Evolutionary conservation across 2,888 invertebrate genomes (phyloP).

Genomic region (Villa cingulata): DNA sequence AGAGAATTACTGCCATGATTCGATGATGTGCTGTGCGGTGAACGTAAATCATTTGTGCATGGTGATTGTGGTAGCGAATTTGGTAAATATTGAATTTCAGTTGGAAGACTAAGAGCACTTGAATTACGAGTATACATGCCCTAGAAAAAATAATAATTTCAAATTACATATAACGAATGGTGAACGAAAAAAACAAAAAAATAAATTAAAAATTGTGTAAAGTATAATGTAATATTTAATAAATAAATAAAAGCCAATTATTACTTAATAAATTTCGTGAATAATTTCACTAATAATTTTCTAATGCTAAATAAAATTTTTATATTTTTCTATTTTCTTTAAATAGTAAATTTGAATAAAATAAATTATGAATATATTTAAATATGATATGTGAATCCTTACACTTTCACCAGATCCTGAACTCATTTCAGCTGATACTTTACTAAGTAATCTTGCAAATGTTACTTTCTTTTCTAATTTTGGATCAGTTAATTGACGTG

Average conservation of each 20-base stretch:
- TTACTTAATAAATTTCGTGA: background rate
- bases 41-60: slow-evolving; percentile 44
- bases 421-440: slow-evolving; percentile 65
- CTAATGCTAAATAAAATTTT: no score
- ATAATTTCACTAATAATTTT: background rate
- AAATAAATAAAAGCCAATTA: no score
- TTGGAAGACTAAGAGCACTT: slow-evolving; percentile 28
- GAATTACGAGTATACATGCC: slow-evolving; percentile 19
- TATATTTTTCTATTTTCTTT: background rate
- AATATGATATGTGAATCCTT: slow-evolving; percentile 6
- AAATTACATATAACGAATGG: background rate
- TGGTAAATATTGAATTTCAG: slow-evolving; percentile 28
- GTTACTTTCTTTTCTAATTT: slow-evolving; percentile 67
- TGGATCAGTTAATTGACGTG: slow-evolving; percentile 45
- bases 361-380: background rate
- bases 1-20: slow-evolving; percentile 66
- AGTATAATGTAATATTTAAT: no score
- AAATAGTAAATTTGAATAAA: background rate
- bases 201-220: background rate
- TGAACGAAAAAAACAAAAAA: background rate
- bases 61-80: slow-evolving; percentile 51
- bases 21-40: slow-evolving; percentile 55
- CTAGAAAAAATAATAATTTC: background rate
- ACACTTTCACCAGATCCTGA: slow-evolving; percentile 53
- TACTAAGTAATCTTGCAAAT: slow-evolving; percentile 57